Percentiles rank a stretch among this genome's conserved stretches.
These are phyloP conservation scores for Pogonognathellus flavescens DNA, from an alignment of 1,140 invertebrate genomes.

Conservation along the genomic window DNA sequence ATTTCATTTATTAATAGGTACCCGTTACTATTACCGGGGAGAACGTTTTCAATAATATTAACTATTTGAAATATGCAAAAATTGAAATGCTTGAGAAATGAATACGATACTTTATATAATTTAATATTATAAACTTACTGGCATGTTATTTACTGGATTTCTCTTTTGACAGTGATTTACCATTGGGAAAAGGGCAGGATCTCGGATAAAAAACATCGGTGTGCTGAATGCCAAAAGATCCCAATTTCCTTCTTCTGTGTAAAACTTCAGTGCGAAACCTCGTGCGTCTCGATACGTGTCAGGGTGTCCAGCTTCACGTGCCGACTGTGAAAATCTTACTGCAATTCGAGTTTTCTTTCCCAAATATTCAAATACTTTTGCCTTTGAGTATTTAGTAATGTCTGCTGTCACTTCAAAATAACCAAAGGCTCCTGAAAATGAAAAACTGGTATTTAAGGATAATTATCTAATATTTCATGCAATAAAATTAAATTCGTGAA, in stretches of 20 bases:
- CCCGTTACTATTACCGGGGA: too few species aligned
- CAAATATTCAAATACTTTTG: constrained; percentile 84
- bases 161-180: constrained; percentile 95
- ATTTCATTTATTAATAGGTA: too few species aligned
- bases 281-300: constrained; percentile 89
- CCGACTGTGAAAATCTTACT: constrained; percentile 88
- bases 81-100: too few species aligned
- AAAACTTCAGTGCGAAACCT: constrained; percentile 96
- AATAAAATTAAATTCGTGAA: too few species aligned
- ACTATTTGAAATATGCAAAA: too few species aligned
- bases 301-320: constrained; percentile 89
- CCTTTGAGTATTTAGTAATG: constrained; percentile 86
- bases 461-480: too few species aligned
- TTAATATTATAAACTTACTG: constrained; percentile 70
- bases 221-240: constrained; percentile 94
- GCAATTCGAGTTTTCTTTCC: constrained; percentile 88
- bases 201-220: constrained; percentile 95
- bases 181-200: constrained; percentile 91
- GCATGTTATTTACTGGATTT: constrained; percentile 93
- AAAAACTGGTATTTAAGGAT: too few species aligned
- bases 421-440: constrained; percentile 87
- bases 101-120: too few species aligned
- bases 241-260: constrained; percentile 97
- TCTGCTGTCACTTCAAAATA: constrained; percentile 96
- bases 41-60: too few species aligned